Percentiles rank a stretch among this genome's conserved stretches.
Conservation (phyloP, 2,888 invertebrate species). For the Morpho deidamia region DNA sequence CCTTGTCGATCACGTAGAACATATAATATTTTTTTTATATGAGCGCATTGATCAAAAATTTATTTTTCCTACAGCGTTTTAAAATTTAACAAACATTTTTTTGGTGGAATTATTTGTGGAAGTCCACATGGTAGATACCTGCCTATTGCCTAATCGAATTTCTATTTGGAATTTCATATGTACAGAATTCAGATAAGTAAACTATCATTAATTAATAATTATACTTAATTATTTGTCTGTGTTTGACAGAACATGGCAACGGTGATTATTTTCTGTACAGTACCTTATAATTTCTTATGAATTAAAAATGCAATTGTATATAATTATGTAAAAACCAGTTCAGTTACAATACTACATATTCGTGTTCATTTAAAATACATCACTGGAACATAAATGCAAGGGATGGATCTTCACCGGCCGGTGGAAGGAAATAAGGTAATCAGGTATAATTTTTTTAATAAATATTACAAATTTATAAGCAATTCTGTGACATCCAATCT, state of each 20-base stretch:
- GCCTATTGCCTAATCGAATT: too few species aligned
- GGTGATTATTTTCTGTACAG: neutral
- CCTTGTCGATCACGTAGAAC: too few species aligned
- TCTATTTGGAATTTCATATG: too few species aligned
- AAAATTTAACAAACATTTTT: too few species aligned
- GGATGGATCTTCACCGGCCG: slow-evolving; percentile 70
- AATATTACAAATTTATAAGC: neutral
- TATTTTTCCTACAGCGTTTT: too few species aligned
- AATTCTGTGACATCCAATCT: too few species aligned
- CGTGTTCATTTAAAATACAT: neutral
- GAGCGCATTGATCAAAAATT: too few species aligned
- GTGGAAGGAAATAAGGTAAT: slow-evolving; percentile 66
- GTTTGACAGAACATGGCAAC: slow-evolving; percentile 28
- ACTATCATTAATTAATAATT: too few species aligned
- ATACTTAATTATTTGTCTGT: neutral
- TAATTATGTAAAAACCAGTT: neutral
- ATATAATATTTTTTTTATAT: too few species aligned
- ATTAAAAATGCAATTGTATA: neutral
- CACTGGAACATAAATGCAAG: slow-evolving; percentile 14
- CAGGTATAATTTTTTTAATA: slow-evolving; percentile 20
- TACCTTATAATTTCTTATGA: neutral
- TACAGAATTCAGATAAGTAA: too few species aligned
- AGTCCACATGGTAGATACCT: too few species aligned
- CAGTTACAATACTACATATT: neutral
- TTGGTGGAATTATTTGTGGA: too few species aligned